Evolutionary conservation across 2,888 invertebrate genomes (phyloP), one percentile per base, ranked within the genome.

Genomic region (Ditula angustiorana): DNA sequence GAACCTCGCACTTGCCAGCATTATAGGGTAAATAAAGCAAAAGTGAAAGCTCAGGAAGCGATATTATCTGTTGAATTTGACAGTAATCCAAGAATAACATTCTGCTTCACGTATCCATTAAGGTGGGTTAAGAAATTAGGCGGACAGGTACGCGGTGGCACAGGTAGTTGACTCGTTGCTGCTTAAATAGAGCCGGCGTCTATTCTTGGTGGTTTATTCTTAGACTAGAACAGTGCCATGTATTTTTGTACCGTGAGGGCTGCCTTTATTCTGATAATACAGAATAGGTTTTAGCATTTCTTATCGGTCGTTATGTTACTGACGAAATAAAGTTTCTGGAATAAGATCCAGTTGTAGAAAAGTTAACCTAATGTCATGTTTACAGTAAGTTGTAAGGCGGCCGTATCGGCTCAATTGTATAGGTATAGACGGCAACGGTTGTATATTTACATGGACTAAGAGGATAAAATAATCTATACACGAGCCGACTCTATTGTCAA

Each of bases 11-110:
- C 74, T 78, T 74, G 69, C 73, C 75, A 46, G 77, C 76, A 77
- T 83, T 77, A 70, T 74, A 69, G 71, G 62, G 72, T 77, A 73
- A 81, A 77, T 78, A 81, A 81, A 80, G 74, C 69, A 75, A 74
- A 80, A 73, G 82, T 79, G 79, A 84, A 82, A 79, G 80, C 73
- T 78, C 87, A 88, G 88, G 88, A 89, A 89, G 84, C 82, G 79
- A 82, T 81, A 79, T 73, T 79, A 79, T 82, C 79, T 75, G 73
- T 75, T 67, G 68, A 73, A 71, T 63, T 77, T 71, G 74, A 79
- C 80, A 81, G 79, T 86, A 85, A 86, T 84, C 83, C 78, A 73
- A 74, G 76, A 79, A 82, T 80, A 79, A 80, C 79, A 78, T 71
- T 70, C 71, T 60, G 71, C 74, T 80, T 68, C 85, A 84, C 85